Evolutionary conservation across 2,888 invertebrate genomes (phyloP), one percentile per base, ranked within the genome.

Genomic region (Lasioglossum vierecki): DNA sequence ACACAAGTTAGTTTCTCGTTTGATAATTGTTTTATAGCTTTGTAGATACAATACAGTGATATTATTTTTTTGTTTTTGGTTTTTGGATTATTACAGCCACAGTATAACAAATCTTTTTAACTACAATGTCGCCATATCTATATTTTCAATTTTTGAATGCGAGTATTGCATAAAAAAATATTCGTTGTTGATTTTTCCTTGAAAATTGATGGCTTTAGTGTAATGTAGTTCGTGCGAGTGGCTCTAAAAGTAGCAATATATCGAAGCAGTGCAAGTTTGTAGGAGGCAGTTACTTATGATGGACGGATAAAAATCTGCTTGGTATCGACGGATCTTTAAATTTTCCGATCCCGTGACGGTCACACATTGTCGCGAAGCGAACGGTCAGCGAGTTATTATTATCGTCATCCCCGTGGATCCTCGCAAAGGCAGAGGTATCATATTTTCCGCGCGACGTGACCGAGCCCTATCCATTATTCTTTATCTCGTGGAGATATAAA

Each of bases 401-500:
- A 86, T 90, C 88, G 86, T 90, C 85, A 87, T 88, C 79, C 75
- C 79, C 74, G 82, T 57, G 83, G 83, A 86, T 83, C 78, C 82
- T 82, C 86, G 86, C 76, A 78, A 79, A 84, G 63, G 88, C 90
- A 88, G 91, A 92, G 92, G 92, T 92, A 91, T 94, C 93, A 93
- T 93, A 94, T 93, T 93, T 93, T 92, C 91, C 90, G 89, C 88
- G 88, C 91, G 90, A 92, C 89, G 89, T 91, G 89, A 83, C 90
- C 91, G 83, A 74, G 85, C 90, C 88, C 90, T 89, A 92, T 93
- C 94, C 94, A 94, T 94, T 94, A 94, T 93, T 94, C 94, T 94
- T 94, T 94, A 94, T 94, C 94, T 93, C 86, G 88, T 87, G 85
- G 90, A 92, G 93, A 92, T 94, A 94, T 94, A 93, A 93, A 94